Evolutionary conservation across 1,140 invertebrate genomes (phyloP).

Genomic region (Nilaparvata lugens): DNA sequence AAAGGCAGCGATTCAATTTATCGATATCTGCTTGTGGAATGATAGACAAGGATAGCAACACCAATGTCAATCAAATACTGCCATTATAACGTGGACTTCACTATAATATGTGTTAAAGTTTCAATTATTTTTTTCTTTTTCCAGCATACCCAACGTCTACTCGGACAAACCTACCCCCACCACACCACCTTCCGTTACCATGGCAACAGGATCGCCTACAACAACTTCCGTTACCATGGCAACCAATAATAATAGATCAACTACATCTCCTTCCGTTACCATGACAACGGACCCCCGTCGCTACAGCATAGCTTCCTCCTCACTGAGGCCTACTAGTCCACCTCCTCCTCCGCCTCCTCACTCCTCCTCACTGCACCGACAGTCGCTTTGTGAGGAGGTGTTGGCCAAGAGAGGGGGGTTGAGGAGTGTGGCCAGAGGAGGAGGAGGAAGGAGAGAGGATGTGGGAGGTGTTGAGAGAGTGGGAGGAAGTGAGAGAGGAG

Average conservation of each 20-base stretch:
- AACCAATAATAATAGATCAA: background rate
- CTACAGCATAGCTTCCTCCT: slow-evolving; percentile 17
- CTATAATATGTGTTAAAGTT: too few relatives aligned
- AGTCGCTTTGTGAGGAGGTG: background rate
- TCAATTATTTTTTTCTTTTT: too few relatives aligned
- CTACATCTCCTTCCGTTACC: background rate
- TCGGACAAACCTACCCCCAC: background rate
- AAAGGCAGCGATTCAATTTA: too few relatives aligned
- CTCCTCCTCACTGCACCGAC: slow-evolving; percentile 4
- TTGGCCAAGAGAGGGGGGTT: background rate
- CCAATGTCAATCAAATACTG: too few relatives aligned
- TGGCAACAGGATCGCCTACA: too few relatives aligned
- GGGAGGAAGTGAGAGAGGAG: background rate
- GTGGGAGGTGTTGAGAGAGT: background rate
- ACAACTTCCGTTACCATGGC: background rate
- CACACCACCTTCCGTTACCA: background rate
- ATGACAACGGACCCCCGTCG: slow-evolving; percentile 16
- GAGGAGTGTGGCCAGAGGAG: background rate
- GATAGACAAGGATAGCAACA: too few relatives aligned
- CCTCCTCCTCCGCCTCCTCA: slow-evolving; percentile 26
- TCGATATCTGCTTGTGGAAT: too few relatives aligned
- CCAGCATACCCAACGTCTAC: background rate
- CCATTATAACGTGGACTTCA: too few relatives aligned
- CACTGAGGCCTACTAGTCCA: slow-evolving; percentile 19
- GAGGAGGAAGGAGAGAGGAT: background rate